Base-by-base conservation (phyloP, 1,140 invertebrate species). In the Pseudoatta argentina region DNA sequence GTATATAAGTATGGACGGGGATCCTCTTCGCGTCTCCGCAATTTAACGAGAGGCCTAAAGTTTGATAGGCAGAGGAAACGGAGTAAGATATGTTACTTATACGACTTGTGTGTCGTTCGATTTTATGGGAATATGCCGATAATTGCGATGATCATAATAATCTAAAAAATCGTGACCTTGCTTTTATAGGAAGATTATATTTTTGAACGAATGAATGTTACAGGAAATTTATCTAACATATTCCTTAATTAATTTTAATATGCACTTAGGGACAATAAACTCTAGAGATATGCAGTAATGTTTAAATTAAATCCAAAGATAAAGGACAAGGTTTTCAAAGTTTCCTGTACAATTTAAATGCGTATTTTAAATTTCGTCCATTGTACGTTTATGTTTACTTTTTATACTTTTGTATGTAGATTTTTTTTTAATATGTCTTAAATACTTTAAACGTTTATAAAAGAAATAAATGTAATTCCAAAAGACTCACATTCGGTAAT, bases 81-180 rank as follows among this genome's bases (percentile, higher is more conserved):
- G 21, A 39, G 21, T 57, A 71, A 81, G 78, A 51, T 81, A 81
- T 66, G 66, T 81, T 66, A 81, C 66, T 81, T 81, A 59, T 81
- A 72, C 34, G 78, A 24, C 66, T 51, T 24, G 57, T 12, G 27
- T 14, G 51, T 81, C 66, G 64, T 71, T 71, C 16, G 48, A 21
- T 81, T 71, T 81, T 71, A 57, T 71, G 78, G 51, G 30, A 81
- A 81, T 81, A 39, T 39, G 30, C 34, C 57, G 78, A 81, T 72
- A 81, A 34, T 51, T 72, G 51, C 34, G 55, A 30, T 27, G 30
- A 39, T 30, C 30, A n/a, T n/a, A 39, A 8, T 39, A 6, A 51
- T 27, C 16, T 16, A 66, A 21, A 57, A 81, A 59, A 71, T 21
- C 21, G 16, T n/a, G 34, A 30, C 59, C 10, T 5, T 14, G 27